These are phyloP conservation scores for Zosterops borbonicus DNA, from an alignment of 2,113 vertebrate species.

Conservation along the genomic window DNA sequence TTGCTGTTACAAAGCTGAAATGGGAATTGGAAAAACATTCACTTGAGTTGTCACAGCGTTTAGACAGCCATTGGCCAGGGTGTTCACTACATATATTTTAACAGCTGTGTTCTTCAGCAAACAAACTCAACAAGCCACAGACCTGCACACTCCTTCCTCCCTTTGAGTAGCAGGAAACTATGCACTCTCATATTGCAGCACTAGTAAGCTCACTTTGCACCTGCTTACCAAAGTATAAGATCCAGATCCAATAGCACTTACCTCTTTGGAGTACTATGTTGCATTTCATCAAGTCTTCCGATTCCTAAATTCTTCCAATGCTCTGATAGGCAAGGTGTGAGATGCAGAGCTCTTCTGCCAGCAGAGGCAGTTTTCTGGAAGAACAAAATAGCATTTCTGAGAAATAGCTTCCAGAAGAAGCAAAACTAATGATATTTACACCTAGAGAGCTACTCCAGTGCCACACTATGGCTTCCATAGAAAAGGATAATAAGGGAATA, in stretches of 20 bases:
- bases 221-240: background rate
- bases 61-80: background rate
- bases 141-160: background rate
- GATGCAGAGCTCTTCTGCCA: background rate
- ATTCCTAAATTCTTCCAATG: background rate
- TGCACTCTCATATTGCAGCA: background rate
- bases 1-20: background rate
- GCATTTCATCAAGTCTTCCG: fast-evolving
- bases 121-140: background rate
- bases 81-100: background rate
- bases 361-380: background rate
- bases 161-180: background rate
- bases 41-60: background rate
- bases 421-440: background rate
- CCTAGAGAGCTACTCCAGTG: background rate
- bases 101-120: background rate
- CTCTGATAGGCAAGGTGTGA: background rate
- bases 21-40: background rate
- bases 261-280: background rate
- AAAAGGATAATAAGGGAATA: background rate
- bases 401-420: background rate
- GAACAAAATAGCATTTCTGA: background rate
- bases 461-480: background rate
- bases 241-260: background rate
- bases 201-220: background rate